A percentile compares a stretch with the other conserved stretches of the same genome.
These are phyloP conservation scores for Vanacampus margaritifer DNA, from an alignment of 2,113 vertebrate genomes.

Conservation along the genomic window DNA sequence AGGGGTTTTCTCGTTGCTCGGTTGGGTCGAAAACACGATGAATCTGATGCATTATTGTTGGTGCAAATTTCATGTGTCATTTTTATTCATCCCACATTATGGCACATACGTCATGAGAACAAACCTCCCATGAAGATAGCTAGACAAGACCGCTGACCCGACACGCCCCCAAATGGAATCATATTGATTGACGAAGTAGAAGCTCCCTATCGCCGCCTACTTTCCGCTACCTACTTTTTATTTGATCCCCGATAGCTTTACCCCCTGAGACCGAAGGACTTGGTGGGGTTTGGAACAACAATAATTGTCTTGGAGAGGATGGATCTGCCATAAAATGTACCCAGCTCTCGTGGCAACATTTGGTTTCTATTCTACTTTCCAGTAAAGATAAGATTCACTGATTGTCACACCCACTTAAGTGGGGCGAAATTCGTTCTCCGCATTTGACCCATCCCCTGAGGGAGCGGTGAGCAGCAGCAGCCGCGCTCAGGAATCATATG, in stretches of 20 bases:
- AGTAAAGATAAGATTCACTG: no score
- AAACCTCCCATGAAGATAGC: conserved; percentile 5
- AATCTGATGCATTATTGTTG: neutral
- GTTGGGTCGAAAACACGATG: neutral
- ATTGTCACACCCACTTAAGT: no score
- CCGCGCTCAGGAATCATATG: no score
- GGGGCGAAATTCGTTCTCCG: no score
- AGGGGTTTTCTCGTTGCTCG: neutral
- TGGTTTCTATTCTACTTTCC: neutral
- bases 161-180: conserved; percentile 8
- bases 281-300: neutral
- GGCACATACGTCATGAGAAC: conserved; percentile 7
- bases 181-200: conserved; percentile 5
- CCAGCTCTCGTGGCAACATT: neutral
- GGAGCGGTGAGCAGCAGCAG: no score
- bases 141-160: conserved; percentile 20
- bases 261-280: neutral
- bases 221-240: neutral
- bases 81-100: conserved; percentile 30
- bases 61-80: neutral
- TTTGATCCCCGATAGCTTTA: neutral
- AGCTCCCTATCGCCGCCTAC: neutral
- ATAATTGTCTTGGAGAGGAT: neutral
- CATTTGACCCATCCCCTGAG: no score
- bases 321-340: neutral